Evolutionary conservation across 2,888 invertebrate genomes (phyloP), one percentile per base, ranked within the genome.

Genomic region (Cephus nigrinus): DNA sequence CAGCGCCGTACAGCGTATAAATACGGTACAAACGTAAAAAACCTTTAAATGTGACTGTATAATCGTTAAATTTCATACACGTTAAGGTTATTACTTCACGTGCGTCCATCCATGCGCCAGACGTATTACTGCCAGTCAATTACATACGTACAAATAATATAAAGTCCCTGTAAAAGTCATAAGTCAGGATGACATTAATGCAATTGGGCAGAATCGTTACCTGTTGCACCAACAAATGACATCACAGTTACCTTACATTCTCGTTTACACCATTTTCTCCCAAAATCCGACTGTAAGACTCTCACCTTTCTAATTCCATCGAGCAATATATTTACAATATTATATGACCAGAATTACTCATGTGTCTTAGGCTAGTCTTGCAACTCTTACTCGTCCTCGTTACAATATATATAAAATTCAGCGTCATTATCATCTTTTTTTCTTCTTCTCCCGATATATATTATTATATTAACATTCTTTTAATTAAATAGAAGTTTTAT

Each of bases 11-110:
- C 86, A 87, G 86, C 85, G 83, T 89, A 89, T 86, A 89, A 89
- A 89, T 87, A 89, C 88, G 85, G 88, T 89, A 89, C 86, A 89
- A 89, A 89, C 89, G 88, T 89, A 89, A 88, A 89, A 89, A 89
- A 88, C 87, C 86, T 88, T 86, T 88, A 87, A 87, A 88, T 87
- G 86, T 84, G 84, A 86, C 82, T 87, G 88, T 86, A 86, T 86
- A 84, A 75, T 79, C 74, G 69, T 75, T 76, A 81, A 80, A 78
- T 83, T 80, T 81, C 81, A 84, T 79, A 82, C 80, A 84, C 76
- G 76, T 69, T 74, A 75, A 75, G 69, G 68, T 82, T 76, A 73
- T 68, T 69, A 35, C n/a, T 75, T 75, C 72, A 75, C 55, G 68
- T 73, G 68, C 68, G 73, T 78, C 34, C 73, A 71, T 78, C 69